Evolutionary conservation across 2,888 invertebrate species (phyloP).

Genomic region (Apoderus coryli): DNA sequence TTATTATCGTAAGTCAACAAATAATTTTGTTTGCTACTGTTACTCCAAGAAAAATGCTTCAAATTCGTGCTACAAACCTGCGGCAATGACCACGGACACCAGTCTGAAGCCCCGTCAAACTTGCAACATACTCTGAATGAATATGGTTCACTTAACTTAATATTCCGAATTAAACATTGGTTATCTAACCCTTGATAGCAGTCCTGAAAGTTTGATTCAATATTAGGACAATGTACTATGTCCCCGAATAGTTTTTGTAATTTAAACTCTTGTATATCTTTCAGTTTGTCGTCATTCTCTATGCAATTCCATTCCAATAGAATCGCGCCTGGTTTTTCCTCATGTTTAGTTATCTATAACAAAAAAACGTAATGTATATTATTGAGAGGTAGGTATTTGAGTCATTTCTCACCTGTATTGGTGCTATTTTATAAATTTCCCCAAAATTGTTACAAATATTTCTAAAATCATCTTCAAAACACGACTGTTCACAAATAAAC

Average conservation of each 20-base stretch:
- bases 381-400: no score
- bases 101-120: conserved; percentile 30
- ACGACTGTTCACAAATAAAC: conserved; percentile 33
- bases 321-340: conserved; percentile 38
- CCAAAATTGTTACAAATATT: conserved; percentile 24
- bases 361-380: conserved; percentile 7
- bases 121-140: conserved; percentile 40
- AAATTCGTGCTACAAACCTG: conserved; percentile 34
- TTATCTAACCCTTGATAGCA: conserved; percentile 36
- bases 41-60: conserved; percentile 36
- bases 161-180: conserved; percentile 35
- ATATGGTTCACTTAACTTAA: conserved; percentile 33
- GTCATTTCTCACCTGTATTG: conserved; percentile 31
- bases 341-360: conserved; percentile 35
- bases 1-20: conserved; percentile 35
- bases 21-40: conserved; percentile 27
- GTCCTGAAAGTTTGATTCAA: conserved; percentile 27
- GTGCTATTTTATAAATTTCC: conserved; percentile 24
- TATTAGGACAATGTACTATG: conserved; percentile 23
- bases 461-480: conserved; percentile 21
- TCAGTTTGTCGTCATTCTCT: conserved; percentile 29
- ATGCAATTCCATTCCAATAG: conserved; percentile 37
- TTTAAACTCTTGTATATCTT: conserved; percentile 33
- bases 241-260: conserved; percentile 34
- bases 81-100: conserved; percentile 40